Conservation (phyloP, 2,113 vertebrate genomes). For the Mesocricetus auratus region DNA sequence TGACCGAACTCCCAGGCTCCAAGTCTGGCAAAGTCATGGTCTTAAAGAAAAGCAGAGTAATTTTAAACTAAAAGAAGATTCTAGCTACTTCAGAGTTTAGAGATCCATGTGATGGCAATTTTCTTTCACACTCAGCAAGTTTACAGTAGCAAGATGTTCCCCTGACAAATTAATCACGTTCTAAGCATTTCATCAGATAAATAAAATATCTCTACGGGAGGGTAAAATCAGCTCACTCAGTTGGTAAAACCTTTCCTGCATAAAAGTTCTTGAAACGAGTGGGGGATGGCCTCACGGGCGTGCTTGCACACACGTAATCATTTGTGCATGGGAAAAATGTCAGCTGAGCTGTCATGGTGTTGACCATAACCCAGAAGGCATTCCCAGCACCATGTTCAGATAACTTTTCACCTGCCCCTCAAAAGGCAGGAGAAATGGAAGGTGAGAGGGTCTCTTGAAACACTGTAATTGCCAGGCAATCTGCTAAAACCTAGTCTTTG, state of each 20-base stretch:
- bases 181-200: constrained; percentile 90
- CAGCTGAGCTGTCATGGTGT: constrained; percentile 57
- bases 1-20: neutral
- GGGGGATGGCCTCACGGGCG: neutral
- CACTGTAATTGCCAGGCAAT: neutral
- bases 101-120: constrained; percentile 93
- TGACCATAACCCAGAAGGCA: constrained; percentile 55
- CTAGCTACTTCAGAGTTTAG: constrained; percentile 81
- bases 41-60: constrained; percentile 75
- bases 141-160: constrained; percentile 91
- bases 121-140: constrained; percentile 94
- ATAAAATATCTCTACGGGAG: constrained; percentile 90
- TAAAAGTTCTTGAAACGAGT: constrained; percentile 73
- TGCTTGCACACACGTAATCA: constrained; percentile 54
- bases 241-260: constrained; percentile 87
- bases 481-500: neutral
- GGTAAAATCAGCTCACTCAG: constrained; percentile 86
- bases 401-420: neutral
- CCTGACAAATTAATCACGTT: constrained; percentile 91
- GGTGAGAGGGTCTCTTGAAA: constrained; percentile 7
- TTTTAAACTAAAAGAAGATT: constrained; percentile 78
- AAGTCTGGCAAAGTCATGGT: constrained; percentile 4
- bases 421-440: neutral
- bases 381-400: constrained; percentile 63
- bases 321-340: constrained; percentile 43